Percentiles rank a stretch among this genome's conserved stretches.
phyloP scores from a whole-genome alignment of 2,888 invertebrate species.

The Drosophila aldrichi region DNA sequence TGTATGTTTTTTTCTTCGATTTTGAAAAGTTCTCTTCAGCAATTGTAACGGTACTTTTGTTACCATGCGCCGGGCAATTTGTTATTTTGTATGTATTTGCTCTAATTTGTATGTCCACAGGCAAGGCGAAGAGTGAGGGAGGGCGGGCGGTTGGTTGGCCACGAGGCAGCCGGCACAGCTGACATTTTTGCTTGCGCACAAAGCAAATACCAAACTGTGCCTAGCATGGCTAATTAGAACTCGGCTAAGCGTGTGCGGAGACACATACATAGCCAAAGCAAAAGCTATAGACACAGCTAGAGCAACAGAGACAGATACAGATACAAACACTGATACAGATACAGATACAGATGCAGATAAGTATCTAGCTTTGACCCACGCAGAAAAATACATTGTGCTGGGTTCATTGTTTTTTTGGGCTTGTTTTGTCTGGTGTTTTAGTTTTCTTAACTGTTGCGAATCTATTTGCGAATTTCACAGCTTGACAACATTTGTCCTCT shows the following conservation, averaged over 20 bases:
- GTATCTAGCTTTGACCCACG: conserved; percentile 62
- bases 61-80: conserved; percentile 75
- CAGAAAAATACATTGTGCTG: conserved; percentile 25
- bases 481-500: conserved; percentile 54
- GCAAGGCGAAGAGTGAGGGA: not conserved
- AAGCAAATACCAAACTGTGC: conserved; percentile 77
- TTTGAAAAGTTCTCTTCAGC: conserved; percentile 48
- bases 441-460: conserved; percentile 63
- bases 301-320: not conserved
- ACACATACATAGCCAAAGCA: conserved; percentile 11
- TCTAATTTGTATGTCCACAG: conserved; percentile 74
- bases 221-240: conserved; percentile 76
- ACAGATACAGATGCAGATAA: conserved; percentile 18
- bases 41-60: conserved; percentile 75
- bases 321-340: conserved; percentile 11
- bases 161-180: conserved; percentile 49
- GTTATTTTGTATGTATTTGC: conserved; percentile 71
- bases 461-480: conserved; percentile 69
- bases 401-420: conserved; percentile 52
- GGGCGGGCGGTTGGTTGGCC: not conserved
- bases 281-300: not conserved
- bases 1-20: not conserved
- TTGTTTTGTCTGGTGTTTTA: not conserved
- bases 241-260: conserved; percentile 47
- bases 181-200: conserved; percentile 77